Evolutionary conservation across 2,113 vertebrate species (phyloP).

Genomic region (Dromiciops gliroides): DNA sequence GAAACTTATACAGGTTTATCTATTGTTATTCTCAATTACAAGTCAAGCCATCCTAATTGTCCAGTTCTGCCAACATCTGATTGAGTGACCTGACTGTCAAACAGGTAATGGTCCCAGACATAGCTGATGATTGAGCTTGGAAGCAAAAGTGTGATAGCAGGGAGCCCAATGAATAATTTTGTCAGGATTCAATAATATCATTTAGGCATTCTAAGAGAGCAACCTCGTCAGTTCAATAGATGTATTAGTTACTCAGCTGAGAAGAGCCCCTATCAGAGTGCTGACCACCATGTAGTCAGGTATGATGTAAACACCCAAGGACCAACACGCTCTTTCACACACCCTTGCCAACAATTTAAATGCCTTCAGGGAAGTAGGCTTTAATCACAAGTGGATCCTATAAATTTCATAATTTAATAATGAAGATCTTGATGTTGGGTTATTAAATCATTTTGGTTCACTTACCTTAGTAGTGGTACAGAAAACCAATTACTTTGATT

Average conservation of each 20-base stretch:
- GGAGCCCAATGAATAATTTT: not conserved
- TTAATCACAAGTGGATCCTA: not conserved
- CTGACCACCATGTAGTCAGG: not conserved
- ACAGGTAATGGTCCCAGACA: not conserved
- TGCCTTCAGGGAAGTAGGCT: not conserved
- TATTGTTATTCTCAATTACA: not conserved
- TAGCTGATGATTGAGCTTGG: not conserved
- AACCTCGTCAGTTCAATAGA: not conserved
- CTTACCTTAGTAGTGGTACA: not conserved
- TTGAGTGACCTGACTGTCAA: no score
- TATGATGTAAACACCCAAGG: not conserved
- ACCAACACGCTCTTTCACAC: not conserved
- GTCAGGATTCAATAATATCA: not conserved
- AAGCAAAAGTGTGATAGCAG: not conserved
- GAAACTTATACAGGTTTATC: not conserved
- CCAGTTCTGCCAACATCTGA: not conserved
- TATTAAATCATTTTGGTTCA: not conserved
- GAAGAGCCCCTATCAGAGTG: not conserved
- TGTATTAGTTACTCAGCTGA: not conserved
- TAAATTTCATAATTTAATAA: not conserved
- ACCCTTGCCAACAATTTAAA: not conserved
- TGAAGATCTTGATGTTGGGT: not conserved
- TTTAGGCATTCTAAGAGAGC: not conserved
- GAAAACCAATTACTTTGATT: not conserved
- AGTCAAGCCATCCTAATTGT: not conserved